phyloP scores from a whole-genome alignment of 2,888 invertebrate genomes.

The Exocentrus adspersus region DNA sequence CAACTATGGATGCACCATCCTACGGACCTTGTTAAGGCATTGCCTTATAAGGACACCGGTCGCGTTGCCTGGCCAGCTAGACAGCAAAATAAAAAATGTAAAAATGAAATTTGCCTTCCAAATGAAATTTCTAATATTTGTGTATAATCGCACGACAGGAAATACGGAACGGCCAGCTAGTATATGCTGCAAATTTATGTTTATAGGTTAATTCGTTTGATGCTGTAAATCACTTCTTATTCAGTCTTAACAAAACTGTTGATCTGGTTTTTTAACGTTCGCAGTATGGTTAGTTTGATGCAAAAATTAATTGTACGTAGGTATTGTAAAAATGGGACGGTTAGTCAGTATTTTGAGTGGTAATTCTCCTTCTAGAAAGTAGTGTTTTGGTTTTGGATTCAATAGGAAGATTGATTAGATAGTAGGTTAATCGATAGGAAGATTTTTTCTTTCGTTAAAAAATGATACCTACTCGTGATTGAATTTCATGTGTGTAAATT shows the following conservation, averaged over 20 bases:
- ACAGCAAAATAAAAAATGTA: no score
- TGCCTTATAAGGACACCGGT: constrained; percentile 47
- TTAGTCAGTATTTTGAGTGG: no score
- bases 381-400: no score
- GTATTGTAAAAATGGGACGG: no score
- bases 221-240: constrained; percentile 8
- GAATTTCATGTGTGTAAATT: no score
- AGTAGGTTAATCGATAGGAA: no score
- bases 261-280: not conserved
- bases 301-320: no score
- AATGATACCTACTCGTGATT: no score
- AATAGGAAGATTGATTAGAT: no score
- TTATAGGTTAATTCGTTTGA: constrained; percentile 29
- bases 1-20: constrained; percentile 46
- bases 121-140: constrained; percentile 39
- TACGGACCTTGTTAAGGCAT: constrained; percentile 44
- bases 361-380: no score
- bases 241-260: not conserved
- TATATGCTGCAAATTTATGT: constrained; percentile 25
- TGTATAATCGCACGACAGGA: constrained; percentile 30
- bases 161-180: constrained; percentile 28
- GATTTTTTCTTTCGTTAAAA: no score
- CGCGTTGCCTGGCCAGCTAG: constrained; percentile 35
- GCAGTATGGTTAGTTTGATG: no score
- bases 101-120: constrained; percentile 42